These are phyloP conservation scores for Chloroclystis v-ata DNA, from an alignment of 2,888 invertebrate species.

Conservation along the genomic window DNA sequence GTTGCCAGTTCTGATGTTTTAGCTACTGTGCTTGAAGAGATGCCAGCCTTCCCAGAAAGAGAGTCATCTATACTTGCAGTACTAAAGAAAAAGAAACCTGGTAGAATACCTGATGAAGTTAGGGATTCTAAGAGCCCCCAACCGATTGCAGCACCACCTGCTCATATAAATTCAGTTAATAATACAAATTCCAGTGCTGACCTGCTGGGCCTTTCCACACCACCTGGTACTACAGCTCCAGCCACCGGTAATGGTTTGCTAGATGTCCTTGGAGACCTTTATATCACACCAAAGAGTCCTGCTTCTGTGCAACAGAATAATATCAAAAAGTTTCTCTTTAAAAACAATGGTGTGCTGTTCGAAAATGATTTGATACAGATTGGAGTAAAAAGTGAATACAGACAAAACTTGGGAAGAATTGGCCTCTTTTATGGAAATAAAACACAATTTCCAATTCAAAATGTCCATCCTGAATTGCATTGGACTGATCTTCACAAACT, in stretches of 20 bases:
- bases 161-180: slow-evolving; percentile 67
- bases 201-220: slow-evolving; percentile 91
- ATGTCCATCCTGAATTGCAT: slow-evolving; percentile 84
- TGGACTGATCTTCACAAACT: slow-evolving; percentile 87
- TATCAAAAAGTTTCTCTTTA: slow-evolving; percentile 96
- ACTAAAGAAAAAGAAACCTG: slow-evolving; percentile 98
- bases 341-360: slow-evolving; percentile 98
- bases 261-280: slow-evolving; percentile 94
- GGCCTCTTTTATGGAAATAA: slow-evolving; percentile 99
- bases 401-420: slow-evolving; percentile 96
- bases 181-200: slow-evolving; percentile 84
- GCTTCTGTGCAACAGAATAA: slow-evolving; percentile 86
- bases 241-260: slow-evolving; percentile 87
- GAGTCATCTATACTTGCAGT: slow-evolving; percentile 98
- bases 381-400: slow-evolving; percentile 97
- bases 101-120: slow-evolving; percentile 92
- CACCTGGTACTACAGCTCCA: slow-evolving; percentile 84
- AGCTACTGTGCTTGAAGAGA: slow-evolving; percentile 99
- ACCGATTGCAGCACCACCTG: slow-evolving; percentile 56
- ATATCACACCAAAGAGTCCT: slow-evolving; percentile 81
- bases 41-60: slow-evolving; percentile 99
- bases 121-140: slow-evolving; percentile 89
- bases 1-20: slow-evolving; percentile 98
- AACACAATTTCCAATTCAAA: slow-evolving; percentile 89
- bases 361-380: slow-evolving; percentile 99